A percentile compares a stretch with the other conserved stretches of the same genome.
phyloP scores from a whole-genome alignment of 2,113 vertebrate species.

The Anthoscopus minutus region DNA sequence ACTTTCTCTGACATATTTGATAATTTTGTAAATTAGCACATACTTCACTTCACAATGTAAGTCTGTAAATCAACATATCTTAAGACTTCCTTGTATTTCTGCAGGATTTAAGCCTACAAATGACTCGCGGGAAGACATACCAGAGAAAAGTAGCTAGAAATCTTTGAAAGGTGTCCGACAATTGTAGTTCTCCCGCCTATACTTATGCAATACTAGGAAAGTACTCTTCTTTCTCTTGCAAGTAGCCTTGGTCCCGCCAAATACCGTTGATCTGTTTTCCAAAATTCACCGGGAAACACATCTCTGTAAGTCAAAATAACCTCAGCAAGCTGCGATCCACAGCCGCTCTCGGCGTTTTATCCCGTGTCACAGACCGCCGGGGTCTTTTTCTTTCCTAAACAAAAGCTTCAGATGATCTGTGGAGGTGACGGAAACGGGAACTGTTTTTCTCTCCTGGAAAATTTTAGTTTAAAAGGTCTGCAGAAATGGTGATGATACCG shows the following conservation, averaged over 20 bases:
- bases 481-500: not conserved
- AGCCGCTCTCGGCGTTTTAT: not conserved
- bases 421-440: not conserved
- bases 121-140: too few species aligned
- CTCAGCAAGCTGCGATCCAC: not conserved
- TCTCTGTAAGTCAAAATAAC: not conserved
- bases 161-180: not conserved
- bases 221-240: not conserved
- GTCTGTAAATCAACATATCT: not conserved
- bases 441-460: not conserved
- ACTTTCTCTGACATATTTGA: not conserved
- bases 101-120: not conserved
- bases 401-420: conserved; percentile 4
- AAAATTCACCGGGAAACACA: not conserved
- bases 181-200: not conserved
- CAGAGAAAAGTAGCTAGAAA: not conserved
- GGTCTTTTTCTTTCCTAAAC: conserved; percentile 8
- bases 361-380: not conserved
- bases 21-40: not conserved
- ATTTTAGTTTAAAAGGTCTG: not conserved
- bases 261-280: not conserved
- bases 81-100: not conserved
- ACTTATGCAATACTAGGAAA: not conserved
- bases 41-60: not conserved
- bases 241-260: not conserved